Conservation (phyloP, 2,888 invertebrate genomes). For the Pachycephus smyrnensis region DNA sequence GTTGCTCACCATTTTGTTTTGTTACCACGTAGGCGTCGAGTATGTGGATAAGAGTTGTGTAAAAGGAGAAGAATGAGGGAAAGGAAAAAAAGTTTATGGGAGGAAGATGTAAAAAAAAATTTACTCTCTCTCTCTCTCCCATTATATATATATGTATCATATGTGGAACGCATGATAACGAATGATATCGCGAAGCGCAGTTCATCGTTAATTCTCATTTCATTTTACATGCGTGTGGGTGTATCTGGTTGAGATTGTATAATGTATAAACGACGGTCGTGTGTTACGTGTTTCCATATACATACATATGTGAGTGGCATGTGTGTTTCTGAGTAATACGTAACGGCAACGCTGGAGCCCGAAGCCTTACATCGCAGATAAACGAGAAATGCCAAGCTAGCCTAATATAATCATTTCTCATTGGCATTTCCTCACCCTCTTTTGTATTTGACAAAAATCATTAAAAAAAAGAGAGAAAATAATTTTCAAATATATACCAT, state of each 20-base stretch:
- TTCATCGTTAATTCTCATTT: not conserved
- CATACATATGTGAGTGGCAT: not conserved
- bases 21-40: not conserved
- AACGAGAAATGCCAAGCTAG: not conserved
- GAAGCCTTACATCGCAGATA: conserved; percentile 29
- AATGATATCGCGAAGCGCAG: not conserved
- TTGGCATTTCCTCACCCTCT: not conserved
- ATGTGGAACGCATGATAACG: not conserved
- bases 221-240: not conserved
- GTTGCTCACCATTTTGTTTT: not conserved
- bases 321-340: conserved; percentile 1
- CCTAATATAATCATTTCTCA: not conserved
- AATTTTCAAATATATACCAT: not conserved
- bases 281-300: not conserved
- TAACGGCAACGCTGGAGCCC: conserved; percentile 14
- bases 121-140: too few species aligned
- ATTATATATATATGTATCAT: not conserved
- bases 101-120: not conserved
- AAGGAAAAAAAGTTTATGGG: not conserved
- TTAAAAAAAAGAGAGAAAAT: not conserved
- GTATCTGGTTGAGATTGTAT: not conserved
- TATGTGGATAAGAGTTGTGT: not conserved
- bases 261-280: not conserved
- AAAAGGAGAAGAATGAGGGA: not conserved
- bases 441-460: not conserved